Evolutionary conservation across 2,113 vertebrate genomes (phyloP).

Genomic region (Taxidea taxus): DNA sequence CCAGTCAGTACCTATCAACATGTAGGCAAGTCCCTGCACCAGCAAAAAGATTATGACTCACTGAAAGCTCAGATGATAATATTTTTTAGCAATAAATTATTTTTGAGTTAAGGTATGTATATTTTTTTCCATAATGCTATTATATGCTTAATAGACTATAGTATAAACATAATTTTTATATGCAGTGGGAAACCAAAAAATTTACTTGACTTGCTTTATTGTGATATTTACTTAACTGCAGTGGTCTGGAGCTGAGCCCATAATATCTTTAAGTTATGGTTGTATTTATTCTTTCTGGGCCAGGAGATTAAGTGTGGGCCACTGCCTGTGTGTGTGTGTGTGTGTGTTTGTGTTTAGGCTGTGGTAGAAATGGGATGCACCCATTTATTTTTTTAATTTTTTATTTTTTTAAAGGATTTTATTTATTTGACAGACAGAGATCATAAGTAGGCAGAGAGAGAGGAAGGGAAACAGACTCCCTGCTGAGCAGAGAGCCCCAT

Average conservation of each 20-base stretch:
- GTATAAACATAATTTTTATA: background rate
- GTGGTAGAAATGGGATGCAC: background rate
- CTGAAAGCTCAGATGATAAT: background rate
- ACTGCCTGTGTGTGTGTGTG: background rate
- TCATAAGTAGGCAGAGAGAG: too few species aligned
- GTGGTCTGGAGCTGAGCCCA: background rate
- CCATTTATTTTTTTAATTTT: background rate
- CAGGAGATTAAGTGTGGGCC: background rate
- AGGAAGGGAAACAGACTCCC: too few species aligned
- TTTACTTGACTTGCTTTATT: background rate
- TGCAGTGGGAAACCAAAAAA: background rate
- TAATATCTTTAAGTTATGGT: background rate
- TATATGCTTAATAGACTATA: background rate
- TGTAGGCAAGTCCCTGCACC: background rate
- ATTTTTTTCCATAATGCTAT: background rate
- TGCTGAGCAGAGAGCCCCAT: too few species aligned
- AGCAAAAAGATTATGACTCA: background rate
- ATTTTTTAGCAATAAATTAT: background rate
- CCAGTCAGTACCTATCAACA: background rate
- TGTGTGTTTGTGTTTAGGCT: background rate
- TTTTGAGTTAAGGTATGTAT: background rate
- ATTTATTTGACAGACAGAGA: too few species aligned
- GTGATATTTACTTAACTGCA: background rate
- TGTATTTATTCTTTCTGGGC: background rate
- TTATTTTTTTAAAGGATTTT: too few species aligned